Base-by-base conservation (phyloP, 2,113 vertebrate genomes). In the Xyrauchen texanus region DNA sequence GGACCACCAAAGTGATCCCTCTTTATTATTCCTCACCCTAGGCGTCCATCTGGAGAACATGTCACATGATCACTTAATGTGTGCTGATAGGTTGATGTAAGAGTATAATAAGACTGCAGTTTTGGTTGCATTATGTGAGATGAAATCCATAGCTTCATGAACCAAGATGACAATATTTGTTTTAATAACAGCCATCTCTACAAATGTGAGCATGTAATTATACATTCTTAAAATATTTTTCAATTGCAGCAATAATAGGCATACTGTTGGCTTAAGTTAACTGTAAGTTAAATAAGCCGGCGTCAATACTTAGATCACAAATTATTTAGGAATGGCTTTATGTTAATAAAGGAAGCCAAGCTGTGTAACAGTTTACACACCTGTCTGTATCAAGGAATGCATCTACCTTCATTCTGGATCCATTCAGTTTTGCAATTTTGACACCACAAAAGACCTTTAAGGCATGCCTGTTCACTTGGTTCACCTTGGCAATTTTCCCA, bases 1-100 rank as follows among this genome's bases (percentile, higher is more conserved):
- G 68, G 87, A 87, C 88, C 86, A 84, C 87, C 89, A 1, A 70
- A 80, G 66, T 83, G 0, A 74, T 21, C 49, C 15, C 61, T 81
- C 71, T 81, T 70, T 76, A 80, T 83, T 53, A 83, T 87, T 78
- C 65, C 49, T 73, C 78, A 53, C 68, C 12, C 2, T 34, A 51
- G 45, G 46, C 58, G 49, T 74, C 10, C 16, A 15, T 74, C 45
- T 74, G 71, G 58, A 51, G 45, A 51, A 10, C 10, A 49, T 13
- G 16, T 49, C 58, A 63, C 10, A 7, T 74, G 71, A 60, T 62
- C 15, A 51, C 58, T 34, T 51, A 62, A 62, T 74, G 57, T 62
- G 16, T 49, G 61, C 46, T 34, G 58, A 73, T 12, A 47, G 44
- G 9, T 7, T 62, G 46, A 8, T 74, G 49, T 74, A 62, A 34